Conservation (phyloP, 2,797 vertebrate genomes). For the Tragelaphus eurycerus region DNA sequence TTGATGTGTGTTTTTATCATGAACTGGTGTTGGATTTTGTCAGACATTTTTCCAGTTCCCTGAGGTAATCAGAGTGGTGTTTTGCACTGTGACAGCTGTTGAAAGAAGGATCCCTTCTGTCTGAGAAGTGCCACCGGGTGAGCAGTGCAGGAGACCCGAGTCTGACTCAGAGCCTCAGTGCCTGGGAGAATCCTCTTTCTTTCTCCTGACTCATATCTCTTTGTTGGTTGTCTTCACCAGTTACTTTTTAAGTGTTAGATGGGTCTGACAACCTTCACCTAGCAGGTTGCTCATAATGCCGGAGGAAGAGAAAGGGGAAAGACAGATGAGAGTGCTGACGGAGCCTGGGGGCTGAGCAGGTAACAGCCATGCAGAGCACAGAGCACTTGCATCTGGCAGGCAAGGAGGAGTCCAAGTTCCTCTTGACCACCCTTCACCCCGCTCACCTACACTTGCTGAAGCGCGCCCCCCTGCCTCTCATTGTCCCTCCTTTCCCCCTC, state of each 20-base stretch:
- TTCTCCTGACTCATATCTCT: background rate
- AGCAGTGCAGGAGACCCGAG: background rate
- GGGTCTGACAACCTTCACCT: background rate
- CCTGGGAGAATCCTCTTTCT: background rate
- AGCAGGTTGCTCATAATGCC: background rate
- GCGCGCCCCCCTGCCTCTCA: rapidly evolving
- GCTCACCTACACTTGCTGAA: background rate
- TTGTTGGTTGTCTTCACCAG: background rate
- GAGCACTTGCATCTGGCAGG: rapidly evolving
- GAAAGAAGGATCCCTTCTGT: background rate
- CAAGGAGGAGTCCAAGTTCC: background rate
- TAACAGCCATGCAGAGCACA: rapidly evolving
- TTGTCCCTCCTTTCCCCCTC: background rate
- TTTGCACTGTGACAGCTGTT: background rate
- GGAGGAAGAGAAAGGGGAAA: background rate
- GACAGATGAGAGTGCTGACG: background rate
- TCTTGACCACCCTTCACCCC: background rate
- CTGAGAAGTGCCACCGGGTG: background rate
- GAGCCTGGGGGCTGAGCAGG: background rate
- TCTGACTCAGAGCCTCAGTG: background rate
- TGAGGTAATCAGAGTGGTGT: background rate
- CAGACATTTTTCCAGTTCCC: background rate
- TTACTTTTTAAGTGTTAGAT: background rate
- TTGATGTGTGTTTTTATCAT: background rate
- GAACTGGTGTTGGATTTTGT: background rate